Conservation (phyloP, 2,797 vertebrate genomes). For the Anguilla marmorata region DNA sequence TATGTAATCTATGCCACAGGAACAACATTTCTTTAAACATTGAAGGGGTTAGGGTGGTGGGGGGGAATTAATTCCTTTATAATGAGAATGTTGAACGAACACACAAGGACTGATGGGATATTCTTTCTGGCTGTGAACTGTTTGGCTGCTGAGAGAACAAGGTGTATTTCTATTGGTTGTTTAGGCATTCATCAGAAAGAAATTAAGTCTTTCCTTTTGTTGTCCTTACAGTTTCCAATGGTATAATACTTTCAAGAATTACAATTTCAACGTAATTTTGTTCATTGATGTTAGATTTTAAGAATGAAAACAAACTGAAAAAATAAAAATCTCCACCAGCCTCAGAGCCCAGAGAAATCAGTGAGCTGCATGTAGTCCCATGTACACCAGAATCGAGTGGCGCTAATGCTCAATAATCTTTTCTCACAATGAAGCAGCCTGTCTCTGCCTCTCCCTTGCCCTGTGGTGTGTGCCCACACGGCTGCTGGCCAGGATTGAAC, state of each 20-base stretch:
- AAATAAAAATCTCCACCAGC: not conserved
- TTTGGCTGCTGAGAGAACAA: not conserved
- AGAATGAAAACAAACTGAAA: not conserved
- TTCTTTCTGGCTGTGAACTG: not conserved
- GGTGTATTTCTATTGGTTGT: not conserved
- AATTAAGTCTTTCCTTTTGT: not conserved
- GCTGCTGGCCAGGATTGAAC: conserved; percentile 36
- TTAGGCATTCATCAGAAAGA: not conserved
- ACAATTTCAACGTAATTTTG: not conserved
- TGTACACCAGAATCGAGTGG: not conserved
- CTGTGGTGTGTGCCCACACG: conserved; percentile 15
- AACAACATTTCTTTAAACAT: not conserved
- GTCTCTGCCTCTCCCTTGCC: not conserved
- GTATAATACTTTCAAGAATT: not conserved
- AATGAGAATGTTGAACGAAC: not conserved
- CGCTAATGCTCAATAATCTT: not conserved
- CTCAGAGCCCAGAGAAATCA: not conserved
- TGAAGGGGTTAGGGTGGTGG: conserved; percentile 3
- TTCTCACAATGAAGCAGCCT: not conserved
- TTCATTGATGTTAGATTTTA: not conserved
- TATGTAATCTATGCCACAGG: conserved; percentile 30
- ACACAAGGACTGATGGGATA: not conserved
- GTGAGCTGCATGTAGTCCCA: conserved; percentile 27
- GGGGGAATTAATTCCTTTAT: conserved; percentile 13
- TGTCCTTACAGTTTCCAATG: not conserved